These are phyloP conservation scores for Syndactyla subalaris DNA, from an alignment of 2,797 vertebrate genomes.

Conservation along the genomic window DNA sequence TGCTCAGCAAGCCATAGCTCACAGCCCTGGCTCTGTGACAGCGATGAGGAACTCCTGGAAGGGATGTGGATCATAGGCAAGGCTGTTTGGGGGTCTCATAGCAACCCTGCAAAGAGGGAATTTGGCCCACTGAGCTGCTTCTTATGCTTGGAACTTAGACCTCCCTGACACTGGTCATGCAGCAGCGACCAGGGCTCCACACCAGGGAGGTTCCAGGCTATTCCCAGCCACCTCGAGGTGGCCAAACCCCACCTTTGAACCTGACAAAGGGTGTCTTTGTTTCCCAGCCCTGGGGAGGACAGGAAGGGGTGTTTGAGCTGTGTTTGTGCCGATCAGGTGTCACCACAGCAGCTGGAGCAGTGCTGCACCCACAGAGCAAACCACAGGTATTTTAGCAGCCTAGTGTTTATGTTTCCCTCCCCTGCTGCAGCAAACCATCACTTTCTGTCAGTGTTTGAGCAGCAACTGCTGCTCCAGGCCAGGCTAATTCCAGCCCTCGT, in stretches of 20 bases:
- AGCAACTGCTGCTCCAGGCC: background rate
- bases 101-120: too few species aligned
- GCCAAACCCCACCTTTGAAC: too few species aligned
- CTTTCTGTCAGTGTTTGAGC: background rate
- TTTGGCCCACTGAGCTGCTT: background rate
- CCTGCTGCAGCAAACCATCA: background rate
- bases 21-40: background rate
- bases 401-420: background rate
- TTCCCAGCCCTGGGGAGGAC: background rate
- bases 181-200: accelerated
- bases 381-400: conserved; percentile 25
- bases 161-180: accelerated
- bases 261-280: too few species aligned
- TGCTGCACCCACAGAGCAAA: conserved; percentile 6
- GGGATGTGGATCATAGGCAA: background rate
- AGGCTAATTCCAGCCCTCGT: background rate
- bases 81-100: background rate
- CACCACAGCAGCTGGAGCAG: background rate
- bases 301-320: background rate
- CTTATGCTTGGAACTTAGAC: accelerated
- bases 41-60: background rate
- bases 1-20: background rate
- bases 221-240: background rate
- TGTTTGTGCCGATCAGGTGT: background rate
- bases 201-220: accelerated